phyloP scores from a whole-genome alignment of 2,797 vertebrate species.

The Astyanax mexicanus region DNA sequence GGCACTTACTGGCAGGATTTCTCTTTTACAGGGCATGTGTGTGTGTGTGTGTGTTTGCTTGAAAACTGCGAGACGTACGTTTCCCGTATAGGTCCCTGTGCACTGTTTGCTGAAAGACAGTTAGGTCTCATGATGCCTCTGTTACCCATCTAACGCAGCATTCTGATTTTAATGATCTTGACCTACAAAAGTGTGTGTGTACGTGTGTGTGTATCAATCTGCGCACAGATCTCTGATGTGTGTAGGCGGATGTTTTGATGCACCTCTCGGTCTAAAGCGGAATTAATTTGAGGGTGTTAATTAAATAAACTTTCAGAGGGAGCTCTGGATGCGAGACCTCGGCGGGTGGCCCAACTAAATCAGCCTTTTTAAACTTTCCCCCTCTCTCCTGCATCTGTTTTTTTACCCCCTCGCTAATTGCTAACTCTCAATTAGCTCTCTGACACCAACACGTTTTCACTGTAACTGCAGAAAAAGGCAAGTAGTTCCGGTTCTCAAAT shows the following conservation, averaged over 20 bases:
- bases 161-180: conserved; percentile 42
- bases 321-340: conserved; percentile 60
- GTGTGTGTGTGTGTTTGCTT: neutral
- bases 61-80: neutral
- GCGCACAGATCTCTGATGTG: conserved; percentile 37
- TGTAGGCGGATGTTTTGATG: conserved; percentile 62
- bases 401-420: neutral
- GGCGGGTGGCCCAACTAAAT: conserved; percentile 62
- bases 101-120: neutral
- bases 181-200: conserved; percentile 62
- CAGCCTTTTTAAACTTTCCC: conserved; percentile 28
- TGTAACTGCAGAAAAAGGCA: neutral
- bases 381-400: neutral
- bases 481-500: neutral
- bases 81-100: neutral
- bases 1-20: no score
- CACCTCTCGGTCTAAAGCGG: conserved; percentile 62
- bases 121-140: conserved; percentile 13
- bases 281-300: conserved; percentile 69
- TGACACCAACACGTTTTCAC: neutral
- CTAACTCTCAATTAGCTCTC: neutral
- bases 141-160: conserved; percentile 2
- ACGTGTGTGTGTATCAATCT: conserved; percentile 64
- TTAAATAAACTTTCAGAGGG: conserved; percentile 72
- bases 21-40: no score